These are phyloP conservation scores for Thalassoma bifasciatum DNA, from an alignment of 2,113 vertebrate species.

Conservation along the genomic window DNA sequence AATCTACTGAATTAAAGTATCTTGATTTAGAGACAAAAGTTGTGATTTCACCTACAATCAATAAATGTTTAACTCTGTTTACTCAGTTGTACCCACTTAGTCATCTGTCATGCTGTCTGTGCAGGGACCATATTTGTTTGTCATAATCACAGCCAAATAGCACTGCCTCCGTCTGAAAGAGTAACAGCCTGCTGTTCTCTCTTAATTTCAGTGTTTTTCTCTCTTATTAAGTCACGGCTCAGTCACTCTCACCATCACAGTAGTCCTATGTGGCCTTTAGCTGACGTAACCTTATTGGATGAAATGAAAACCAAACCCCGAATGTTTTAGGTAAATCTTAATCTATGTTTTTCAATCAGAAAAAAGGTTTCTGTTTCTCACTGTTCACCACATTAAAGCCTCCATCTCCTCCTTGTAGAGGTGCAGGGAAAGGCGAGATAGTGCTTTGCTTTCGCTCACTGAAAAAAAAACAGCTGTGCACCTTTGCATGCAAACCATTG, in stretches of 20 bases:
- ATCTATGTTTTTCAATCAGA: conserved; percentile 50
- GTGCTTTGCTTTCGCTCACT: conserved; percentile 29
- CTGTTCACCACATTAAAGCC: conserved; percentile 14
- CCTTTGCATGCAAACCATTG: conserved; percentile 31
- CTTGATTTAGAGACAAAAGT: neutral
- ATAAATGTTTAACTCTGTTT: neutral
- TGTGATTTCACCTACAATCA: neutral
- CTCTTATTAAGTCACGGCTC: conserved; percentile 31
- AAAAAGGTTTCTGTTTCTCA: conserved; percentile 18
- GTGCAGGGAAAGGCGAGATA: conserved; percentile 41
- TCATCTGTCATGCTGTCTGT: conserved; percentile 7
- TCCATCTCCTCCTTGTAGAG: conserved; percentile 27
- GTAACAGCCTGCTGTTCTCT: conserved; percentile 5
- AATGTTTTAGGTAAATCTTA: conserved; percentile 52
- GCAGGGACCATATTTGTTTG: conserved; percentile 10
- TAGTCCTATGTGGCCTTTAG: conserved; percentile 13
- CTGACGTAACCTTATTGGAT: conserved; percentile 59
- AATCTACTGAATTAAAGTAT: no score
- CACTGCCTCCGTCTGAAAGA: conserved; percentile 5
- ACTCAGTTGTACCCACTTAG: neutral
- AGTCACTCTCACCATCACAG: conserved; percentile 37
- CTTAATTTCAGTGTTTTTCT: conserved; percentile 39
- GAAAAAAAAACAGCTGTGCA: conserved; percentile 56
- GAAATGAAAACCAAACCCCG: conserved; percentile 52
- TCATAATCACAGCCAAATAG: conserved; percentile 29